phyloP scores from a whole-genome alignment of 2,888 invertebrate species.

The Crepidodera aurea region DNA sequence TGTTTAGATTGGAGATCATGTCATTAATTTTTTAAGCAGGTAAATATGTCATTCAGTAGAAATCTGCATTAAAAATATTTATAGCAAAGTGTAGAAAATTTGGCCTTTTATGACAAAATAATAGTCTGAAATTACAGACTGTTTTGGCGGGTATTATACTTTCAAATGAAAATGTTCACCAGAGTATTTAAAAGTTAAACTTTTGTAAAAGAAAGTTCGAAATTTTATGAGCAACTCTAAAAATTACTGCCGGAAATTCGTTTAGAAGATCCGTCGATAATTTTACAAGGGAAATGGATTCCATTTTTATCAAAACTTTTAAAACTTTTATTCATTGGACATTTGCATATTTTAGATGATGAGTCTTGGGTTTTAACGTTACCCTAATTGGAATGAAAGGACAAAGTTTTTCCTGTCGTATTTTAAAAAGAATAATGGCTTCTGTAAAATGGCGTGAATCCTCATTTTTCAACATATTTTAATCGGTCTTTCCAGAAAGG shows the following conservation, averaged over 20 bases:
- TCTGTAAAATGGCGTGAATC: too few relatives aligned
- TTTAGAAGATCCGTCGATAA: constrained; percentile 3
- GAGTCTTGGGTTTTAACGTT: not conserved
- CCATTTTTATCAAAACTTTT: constrained; percentile 9
- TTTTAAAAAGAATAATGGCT: too few relatives aligned
- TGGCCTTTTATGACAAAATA: too few relatives aligned
- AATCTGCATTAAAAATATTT: too few relatives aligned
- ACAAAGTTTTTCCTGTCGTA: too few relatives aligned
- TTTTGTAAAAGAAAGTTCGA: not conserved
- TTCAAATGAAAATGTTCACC: not conserved
- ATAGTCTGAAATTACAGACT: too few relatives aligned
- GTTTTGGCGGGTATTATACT: not conserved
- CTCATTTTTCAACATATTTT: too few relatives aligned
- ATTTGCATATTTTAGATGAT: constrained; percentile 1
- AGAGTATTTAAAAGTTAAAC: not conserved
- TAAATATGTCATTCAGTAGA: too few relatives aligned
- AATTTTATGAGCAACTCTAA: not conserved
- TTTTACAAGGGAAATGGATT: constrained; percentile 13
- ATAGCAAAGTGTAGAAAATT: too few relatives aligned
- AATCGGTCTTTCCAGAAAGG: too few relatives aligned
- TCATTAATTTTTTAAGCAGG: too few relatives aligned
- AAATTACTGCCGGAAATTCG: not conserved
- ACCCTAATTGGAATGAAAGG: not conserved
- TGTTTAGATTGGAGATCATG: too few relatives aligned
- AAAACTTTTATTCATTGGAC: constrained; percentile 3